These are phyloP conservation scores for Leuciscus idus DNA, from an alignment of 2,113 vertebrate species.

Conservation along the genomic window DNA sequence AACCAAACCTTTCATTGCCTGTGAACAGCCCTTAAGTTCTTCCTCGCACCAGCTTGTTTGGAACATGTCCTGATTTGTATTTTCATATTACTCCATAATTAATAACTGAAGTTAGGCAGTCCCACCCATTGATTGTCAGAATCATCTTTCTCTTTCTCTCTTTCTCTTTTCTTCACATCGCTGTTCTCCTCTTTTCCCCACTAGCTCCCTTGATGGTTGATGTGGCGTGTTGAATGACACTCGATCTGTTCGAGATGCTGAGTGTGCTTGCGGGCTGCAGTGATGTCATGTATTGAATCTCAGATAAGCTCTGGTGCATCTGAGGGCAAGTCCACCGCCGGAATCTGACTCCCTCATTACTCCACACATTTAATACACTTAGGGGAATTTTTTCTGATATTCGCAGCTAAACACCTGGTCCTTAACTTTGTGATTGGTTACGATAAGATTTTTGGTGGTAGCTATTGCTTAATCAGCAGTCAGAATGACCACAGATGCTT, in stretches of 20 bases:
- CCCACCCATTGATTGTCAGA: not conserved
- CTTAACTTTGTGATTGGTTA: not conserved
- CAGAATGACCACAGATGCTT: not conserved
- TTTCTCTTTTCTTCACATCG: not conserved
- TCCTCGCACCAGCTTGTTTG: not conserved
- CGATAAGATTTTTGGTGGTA: not conserved
- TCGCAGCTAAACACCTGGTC: not conserved
- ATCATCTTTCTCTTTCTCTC: not conserved
- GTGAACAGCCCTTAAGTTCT: not conserved
- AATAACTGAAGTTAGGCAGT: not conserved
- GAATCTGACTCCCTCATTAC: not conserved
- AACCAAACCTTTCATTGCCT: not conserved
- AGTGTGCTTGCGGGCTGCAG: not conserved
- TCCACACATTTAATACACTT: not conserved
- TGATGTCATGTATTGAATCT: conserved; percentile 31
- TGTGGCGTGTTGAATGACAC: conserved; percentile 31
- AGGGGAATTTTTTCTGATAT: not conserved
- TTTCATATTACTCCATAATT: not conserved
- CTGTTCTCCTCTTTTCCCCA: not conserved
- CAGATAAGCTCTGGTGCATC: conserved; percentile 4
- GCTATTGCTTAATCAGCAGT: not conserved
- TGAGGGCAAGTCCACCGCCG: not conserved
- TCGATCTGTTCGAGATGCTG: conserved; percentile 3
- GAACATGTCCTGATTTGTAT: not conserved
- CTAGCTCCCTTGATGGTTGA: conserved; percentile 8